Evolutionary conservation across 2,888 invertebrate species (phyloP).

Genomic region (Strigamia maritima): DNA sequence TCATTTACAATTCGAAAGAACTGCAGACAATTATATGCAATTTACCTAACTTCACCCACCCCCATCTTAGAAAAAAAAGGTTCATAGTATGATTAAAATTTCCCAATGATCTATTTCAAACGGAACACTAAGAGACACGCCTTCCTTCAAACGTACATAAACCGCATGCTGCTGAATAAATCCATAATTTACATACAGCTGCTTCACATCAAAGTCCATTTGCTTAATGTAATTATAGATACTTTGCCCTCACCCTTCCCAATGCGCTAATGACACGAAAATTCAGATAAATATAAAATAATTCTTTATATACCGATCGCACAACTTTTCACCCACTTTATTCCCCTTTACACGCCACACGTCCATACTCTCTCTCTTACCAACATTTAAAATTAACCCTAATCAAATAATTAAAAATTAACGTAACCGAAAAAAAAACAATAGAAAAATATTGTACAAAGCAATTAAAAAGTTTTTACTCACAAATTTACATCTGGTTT

Average conservation of each 20-base stretch:
- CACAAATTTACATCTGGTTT: slow-evolving; percentile 24
- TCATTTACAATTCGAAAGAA: slow-evolving; percentile 17
- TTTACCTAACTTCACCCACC: not conserved
- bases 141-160: slow-evolving; percentile 27
- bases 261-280: slow-evolving; percentile 27
- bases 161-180: slow-evolving; percentile 27
- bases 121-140: slow-evolving; percentile 25
- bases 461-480: slow-evolving; percentile 23
- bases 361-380: not conserved
- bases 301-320: not conserved
- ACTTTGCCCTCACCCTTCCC: slow-evolving; percentile 26
- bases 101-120: slow-evolving; percentile 12
- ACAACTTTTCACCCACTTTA: slow-evolving; percentile 21
- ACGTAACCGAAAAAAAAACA: not conserved
- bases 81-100: slow-evolving; percentile 12
- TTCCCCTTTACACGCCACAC: not conserved
- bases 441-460: not conserved
- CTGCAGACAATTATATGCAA: not conserved
- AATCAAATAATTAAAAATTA: not conserved
- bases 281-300: slow-evolving; percentile 17
- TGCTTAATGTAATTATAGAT: slow-evolving; percentile 29
- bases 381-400: not conserved
- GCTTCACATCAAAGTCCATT: slow-evolving; percentile 27
- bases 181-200: slow-evolving; percentile 29
- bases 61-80: not conserved